These are phyloP conservation scores for Archips xylosteana DNA, from an alignment of 2,888 invertebrate genomes.

Conservation along the genomic window DNA sequence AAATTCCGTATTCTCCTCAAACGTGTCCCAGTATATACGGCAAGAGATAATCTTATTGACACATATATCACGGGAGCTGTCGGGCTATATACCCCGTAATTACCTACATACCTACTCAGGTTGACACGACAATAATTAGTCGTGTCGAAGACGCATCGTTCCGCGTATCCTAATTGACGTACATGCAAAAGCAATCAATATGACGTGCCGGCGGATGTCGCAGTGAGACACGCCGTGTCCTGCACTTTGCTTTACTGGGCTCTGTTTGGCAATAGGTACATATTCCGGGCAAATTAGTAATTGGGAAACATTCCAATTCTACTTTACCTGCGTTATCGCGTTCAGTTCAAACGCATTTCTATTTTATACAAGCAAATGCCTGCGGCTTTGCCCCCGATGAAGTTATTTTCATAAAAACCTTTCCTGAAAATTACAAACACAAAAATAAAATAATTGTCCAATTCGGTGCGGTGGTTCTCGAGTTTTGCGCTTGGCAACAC, in stretches of 20 bases:
- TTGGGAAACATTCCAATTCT: not conserved
- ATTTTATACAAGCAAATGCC: too few relatives aligned
- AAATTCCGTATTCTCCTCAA: conserved; percentile 14
- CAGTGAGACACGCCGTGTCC: conserved; percentile 57
- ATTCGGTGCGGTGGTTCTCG: too few relatives aligned
- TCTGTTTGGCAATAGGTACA: conserved; percentile 21
- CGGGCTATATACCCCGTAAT: conserved; percentile 67
- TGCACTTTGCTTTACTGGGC: conserved; percentile 45
- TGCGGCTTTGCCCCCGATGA: too few relatives aligned
- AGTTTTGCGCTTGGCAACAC: too few relatives aligned
- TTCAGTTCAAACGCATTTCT: too few relatives aligned
- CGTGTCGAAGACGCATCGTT: conserved; percentile 78
- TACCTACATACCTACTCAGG: conserved; percentile 51
- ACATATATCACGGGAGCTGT: conserved; percentile 67
- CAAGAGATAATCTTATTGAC: conserved; percentile 46
- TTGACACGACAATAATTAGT: conserved; percentile 82
- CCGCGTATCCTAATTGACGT: conserved; percentile 81
- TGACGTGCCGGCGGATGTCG: conserved; percentile 73
- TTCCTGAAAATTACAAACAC: too few relatives aligned
- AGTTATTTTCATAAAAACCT: too few relatives aligned
- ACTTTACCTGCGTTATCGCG: not conserved
- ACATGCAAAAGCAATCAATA: conserved; percentile 85
- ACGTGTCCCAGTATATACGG: conserved; percentile 15
- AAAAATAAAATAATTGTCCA: too few relatives aligned
- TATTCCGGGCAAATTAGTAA: conserved; percentile 16